A percentile compares a stretch with the other conserved stretches of the same genome.
These are phyloP conservation scores for Leptoteleia sp. DNA, from an alignment of 1,140 invertebrate genomes.

Conservation along the genomic window DNA sequence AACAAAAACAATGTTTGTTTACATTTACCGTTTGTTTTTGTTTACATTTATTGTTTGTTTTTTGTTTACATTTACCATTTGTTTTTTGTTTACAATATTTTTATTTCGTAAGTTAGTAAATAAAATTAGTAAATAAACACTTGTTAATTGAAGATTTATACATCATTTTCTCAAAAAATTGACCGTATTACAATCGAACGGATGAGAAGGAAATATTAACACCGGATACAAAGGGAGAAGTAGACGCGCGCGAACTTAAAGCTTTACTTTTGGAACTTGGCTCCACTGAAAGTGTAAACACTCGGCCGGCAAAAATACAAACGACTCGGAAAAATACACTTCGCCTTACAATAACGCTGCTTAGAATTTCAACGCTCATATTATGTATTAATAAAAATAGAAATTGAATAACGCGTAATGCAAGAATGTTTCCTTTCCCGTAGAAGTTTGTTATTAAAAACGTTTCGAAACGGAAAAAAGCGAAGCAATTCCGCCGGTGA, in stretches of 20 bases:
- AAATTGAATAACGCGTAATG: slow-evolving; percentile 17
- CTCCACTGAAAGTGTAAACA: slow-evolving; percentile 32
- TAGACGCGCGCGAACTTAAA: slow-evolving; percentile 11
- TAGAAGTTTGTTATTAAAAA: slow-evolving; percentile 16
- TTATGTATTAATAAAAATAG: slow-evolving; percentile 34
- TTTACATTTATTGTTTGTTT: too few species aligned
- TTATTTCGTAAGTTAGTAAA: too few species aligned
- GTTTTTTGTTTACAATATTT: too few species aligned
- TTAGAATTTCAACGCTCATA: slow-evolving; percentile 30
- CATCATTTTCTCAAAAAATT: too few species aligned
- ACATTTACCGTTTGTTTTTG: too few species aligned
- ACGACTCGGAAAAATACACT: slow-evolving; percentile 32
- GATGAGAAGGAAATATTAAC: slow-evolving; percentile 28
- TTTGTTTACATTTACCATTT: too few species aligned
- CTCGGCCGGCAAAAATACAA: slow-evolving; percentile 29
- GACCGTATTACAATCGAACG: slow-evolving; percentile 6
- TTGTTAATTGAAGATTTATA: too few species aligned
- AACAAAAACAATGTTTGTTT: too few species aligned
- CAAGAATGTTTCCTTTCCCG: slow-evolving; percentile 6
- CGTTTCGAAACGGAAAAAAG: slow-evolving; percentile 21
- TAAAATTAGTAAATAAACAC: too few species aligned
- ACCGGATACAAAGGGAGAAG: slow-evolving; percentile 12
- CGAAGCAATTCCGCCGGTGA: slow-evolving; percentile 18
- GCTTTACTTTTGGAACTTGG: slow-evolving; percentile 5
- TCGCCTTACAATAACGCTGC: slow-evolving; percentile 15